A percentile compares a stretch with the other conserved stretches of the same genome.
Evolutionary conservation across 2,888 invertebrate genomes (phyloP).

Genomic region (Incurvaria masculella): DNA sequence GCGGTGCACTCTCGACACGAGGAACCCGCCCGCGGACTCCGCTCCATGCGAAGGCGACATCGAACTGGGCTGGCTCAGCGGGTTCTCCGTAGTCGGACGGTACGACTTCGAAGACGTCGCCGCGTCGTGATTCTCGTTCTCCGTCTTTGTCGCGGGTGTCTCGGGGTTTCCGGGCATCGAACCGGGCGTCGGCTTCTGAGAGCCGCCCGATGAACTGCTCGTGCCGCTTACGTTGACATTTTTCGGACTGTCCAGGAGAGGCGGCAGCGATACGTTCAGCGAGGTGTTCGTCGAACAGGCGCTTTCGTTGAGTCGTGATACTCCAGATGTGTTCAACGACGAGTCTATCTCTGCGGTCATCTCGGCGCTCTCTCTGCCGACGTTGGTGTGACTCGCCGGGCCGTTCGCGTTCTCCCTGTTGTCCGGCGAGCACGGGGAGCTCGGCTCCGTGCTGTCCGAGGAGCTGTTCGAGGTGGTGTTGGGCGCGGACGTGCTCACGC

Average conservation of each 20-base stretch:
- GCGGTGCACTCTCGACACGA: slow-evolving; percentile 26
- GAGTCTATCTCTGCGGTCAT: slow-evolving; percentile 1
- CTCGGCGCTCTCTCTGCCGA: slow-evolving; percentile 4
- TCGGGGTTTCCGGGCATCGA: neutral
- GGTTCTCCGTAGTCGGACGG: slow-evolving; percentile 38
- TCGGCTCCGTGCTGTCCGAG: slow-evolving; percentile 68
- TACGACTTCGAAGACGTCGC: slow-evolving; percentile 41
- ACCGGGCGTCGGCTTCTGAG: neutral
- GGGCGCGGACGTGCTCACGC: slow-evolving; percentile 64
- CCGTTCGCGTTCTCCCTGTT: slow-evolving; percentile 32
- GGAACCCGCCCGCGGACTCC: slow-evolving; percentile 21
- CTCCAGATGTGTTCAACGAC: slow-evolving; percentile 38
- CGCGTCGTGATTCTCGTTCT: slow-evolving; percentile 20
- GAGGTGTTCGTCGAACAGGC: slow-evolving; percentile 48
- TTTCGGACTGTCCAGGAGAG: slow-evolving; percentile 40
- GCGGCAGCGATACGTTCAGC: slow-evolving; percentile 40
- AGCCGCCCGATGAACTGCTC: neutral
- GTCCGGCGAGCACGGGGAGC: slow-evolving; percentile 66
- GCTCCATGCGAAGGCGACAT: slow-evolving; percentile 37
- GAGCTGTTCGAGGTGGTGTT: slow-evolving; percentile 70
- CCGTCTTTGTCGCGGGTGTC: neutral
- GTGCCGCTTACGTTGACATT: slow-evolving; percentile 20
- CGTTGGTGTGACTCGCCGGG: slow-evolving; percentile 25
- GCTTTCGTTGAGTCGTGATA: slow-evolving; percentile 42
- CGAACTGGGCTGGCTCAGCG: slow-evolving; percentile 38